phyloP scores from a whole-genome alignment of 2,797 vertebrate genomes.

The Peromyscus aztecus region DNA sequence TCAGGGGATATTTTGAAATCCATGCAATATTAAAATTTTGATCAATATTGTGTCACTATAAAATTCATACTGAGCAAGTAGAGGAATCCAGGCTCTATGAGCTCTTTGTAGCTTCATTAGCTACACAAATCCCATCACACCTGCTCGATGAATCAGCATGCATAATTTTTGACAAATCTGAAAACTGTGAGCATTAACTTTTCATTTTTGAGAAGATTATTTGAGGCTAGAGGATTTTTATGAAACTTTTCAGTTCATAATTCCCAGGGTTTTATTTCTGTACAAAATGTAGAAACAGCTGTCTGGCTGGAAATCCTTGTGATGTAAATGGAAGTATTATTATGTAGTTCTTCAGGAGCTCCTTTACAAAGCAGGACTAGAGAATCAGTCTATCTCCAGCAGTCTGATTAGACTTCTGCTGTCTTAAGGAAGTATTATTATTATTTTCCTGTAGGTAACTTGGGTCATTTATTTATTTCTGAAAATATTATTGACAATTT shows the following conservation, averaged over 20 bases:
- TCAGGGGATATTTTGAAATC: constrained; percentile 10
- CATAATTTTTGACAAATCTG: constrained; percentile 50
- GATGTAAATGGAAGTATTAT: background rate
- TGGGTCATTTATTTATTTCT: background rate
- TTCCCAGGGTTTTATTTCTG: background rate
- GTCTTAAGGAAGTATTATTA: background rate
- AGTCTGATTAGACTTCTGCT: background rate
- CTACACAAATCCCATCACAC: constrained; percentile 19
- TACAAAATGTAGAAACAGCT: background rate
- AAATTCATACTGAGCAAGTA: background rate
- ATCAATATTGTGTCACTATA: constrained; percentile 49
- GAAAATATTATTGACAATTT: background rate
- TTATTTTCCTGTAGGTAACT: background rate
- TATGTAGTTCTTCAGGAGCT: background rate
- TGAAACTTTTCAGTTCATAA: constrained; percentile 32
- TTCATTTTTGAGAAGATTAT: constrained; percentile 34
- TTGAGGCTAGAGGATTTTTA: constrained; percentile 25
- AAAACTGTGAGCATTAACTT: constrained; percentile 51
- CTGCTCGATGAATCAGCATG: constrained; percentile 3
- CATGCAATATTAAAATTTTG: constrained; percentile 56
- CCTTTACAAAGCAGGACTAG: background rate
- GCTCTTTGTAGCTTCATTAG: background rate
- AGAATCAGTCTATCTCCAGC: accelerated
- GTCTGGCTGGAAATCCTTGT: background rate
- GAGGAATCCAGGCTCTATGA: background rate